Conservation (phyloP, 2,888 invertebrate genomes). For the Ormyrus thymus region DNA sequence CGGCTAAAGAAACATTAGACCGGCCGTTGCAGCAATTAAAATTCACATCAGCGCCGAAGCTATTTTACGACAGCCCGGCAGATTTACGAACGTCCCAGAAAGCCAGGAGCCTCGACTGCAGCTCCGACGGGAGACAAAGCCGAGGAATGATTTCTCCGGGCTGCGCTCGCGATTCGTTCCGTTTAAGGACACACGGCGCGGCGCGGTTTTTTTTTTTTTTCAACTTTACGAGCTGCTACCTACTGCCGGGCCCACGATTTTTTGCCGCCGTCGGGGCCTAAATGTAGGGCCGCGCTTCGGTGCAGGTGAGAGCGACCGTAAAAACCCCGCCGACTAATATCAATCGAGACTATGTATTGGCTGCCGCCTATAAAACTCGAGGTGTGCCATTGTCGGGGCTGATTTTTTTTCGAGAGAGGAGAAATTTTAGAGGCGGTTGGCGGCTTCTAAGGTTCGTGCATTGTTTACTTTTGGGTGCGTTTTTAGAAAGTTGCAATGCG, state of each 20-base stretch:
- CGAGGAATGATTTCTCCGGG: not conserved
- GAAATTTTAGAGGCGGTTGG: not conserved
- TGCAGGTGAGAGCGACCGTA: slow-evolving; percentile 16
- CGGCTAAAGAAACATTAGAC: no score
- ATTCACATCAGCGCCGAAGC: no score
- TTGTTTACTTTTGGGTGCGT: slow-evolving; percentile 2
- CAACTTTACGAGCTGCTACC: slow-evolving; percentile 46
- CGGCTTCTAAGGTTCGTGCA: not conserved
- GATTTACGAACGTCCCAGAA: no score
- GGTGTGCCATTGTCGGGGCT: not conserved
- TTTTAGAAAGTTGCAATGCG: not conserved
- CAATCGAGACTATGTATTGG: slow-evolving; percentile 4
- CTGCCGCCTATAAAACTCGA: slow-evolving; percentile 12
- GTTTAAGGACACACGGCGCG: not conserved
- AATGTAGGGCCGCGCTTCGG: slow-evolving; percentile 10
- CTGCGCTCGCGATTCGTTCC: slow-evolving; percentile 16
- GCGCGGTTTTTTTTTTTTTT: not conserved
- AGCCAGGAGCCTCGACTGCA: no score
- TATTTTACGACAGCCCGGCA: no score
- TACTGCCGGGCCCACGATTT: slow-evolving; percentile 13
- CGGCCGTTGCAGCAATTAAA: no score
- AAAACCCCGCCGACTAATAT: slow-evolving; percentile 11
- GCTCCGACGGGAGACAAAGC: not conserved
- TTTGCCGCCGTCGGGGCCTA: slow-evolving; percentile 22
- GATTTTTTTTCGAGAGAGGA: not conserved